Evolutionary conservation across 2,888 invertebrate species (phyloP), one percentile per base, ranked within the genome.

Genomic region (Drosophila buzzatii): DNA sequence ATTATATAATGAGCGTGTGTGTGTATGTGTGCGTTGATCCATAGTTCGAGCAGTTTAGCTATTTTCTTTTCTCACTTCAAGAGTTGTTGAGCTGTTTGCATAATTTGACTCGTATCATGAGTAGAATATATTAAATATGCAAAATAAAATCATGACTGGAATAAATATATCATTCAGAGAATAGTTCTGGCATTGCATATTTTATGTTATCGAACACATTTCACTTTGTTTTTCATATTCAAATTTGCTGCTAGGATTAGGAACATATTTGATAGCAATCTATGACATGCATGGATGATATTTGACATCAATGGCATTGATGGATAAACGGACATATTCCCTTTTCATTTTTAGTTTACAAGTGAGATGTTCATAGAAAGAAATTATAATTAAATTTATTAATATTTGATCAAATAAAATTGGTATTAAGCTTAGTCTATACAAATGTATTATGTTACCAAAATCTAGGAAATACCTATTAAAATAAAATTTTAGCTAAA

Each of bases 121-220:
- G 10, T 51, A 8, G 18, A 51, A 51, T 51, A 51, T 51, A 18
- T 51, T 33, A 35, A 33, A 51, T 51, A 51, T 51, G 35, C 35
- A 20, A 51, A 51, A 18, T 12, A 6, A 51, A 51, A 33, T 51
- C 18, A 51, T 51, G 51, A 51, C 33, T 33, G 18, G 51, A 51
- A 51, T 51, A 51, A 51, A 33, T 33, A 51, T 33, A 3, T 18
- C 33, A 33, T 18, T 18, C 12, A 33, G 1, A 7, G 33, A 18
- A 51, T 6, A 33, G 49, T n/a, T n/a, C 3, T 6, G 31, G 31
- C 6, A 49, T 49, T 49, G n/a, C n/a, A 49, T 31, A 49, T 49
- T 49, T 31, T n/a, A 4, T 47, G 47, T 31, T 47, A 27, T 27
- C n/a, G n/a, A n/a, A n/a, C n/a, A n/a, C n/a, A n/a, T n/a, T n/a